These are phyloP conservation scores for Temnothorax ravouxi DNA, from an alignment of 2,888 invertebrate species.

Conservation along the genomic window DNA sequence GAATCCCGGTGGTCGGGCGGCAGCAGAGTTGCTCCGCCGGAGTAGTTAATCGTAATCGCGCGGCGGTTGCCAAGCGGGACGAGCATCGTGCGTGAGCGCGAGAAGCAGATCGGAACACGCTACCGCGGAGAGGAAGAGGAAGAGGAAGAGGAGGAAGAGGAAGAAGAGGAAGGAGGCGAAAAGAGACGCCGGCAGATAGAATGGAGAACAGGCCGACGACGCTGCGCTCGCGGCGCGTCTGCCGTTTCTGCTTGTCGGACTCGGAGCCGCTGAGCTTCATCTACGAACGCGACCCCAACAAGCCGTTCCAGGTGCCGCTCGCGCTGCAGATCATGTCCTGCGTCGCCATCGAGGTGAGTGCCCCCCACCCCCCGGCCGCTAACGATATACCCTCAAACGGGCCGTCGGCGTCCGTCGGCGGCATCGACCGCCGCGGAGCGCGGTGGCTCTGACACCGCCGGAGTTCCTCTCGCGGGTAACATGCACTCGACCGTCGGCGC, in stretches of 20 bases:
- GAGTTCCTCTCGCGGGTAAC: conserved; percentile 1
- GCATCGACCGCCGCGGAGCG: conserved; percentile 56
- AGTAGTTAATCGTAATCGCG: not conserved
- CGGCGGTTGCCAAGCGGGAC: not conserved
- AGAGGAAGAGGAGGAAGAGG: not conserved
- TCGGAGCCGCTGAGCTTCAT: conserved; percentile 90
- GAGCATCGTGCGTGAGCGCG: not conserved
- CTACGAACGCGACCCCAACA: conserved; percentile 88
- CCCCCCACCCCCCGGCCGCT: not conserved
- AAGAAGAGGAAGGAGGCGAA: not conserved
- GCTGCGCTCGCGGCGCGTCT: conserved; percentile 90
- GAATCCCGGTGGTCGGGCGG: not conserved
- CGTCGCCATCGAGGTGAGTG: conserved; percentile 91
- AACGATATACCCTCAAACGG: conserved; percentile 23
- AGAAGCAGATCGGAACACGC: not conserved
- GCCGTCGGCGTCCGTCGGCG: not conserved
- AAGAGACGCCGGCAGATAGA: conserved; percentile 60
- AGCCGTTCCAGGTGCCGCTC: conserved; percentile 89
- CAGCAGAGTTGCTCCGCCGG: not conserved
- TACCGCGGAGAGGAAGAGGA: not conserved
- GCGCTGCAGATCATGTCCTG: conserved; percentile 93
- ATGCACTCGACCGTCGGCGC: too few relatives aligned
- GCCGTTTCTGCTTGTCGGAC: conserved; percentile 92
- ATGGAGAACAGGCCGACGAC: conserved; percentile 89
- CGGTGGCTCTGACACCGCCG: too few relatives aligned